Conservation (phyloP, 1,140 invertebrate genomes). For the Meloidogyne hapla region DNA sequence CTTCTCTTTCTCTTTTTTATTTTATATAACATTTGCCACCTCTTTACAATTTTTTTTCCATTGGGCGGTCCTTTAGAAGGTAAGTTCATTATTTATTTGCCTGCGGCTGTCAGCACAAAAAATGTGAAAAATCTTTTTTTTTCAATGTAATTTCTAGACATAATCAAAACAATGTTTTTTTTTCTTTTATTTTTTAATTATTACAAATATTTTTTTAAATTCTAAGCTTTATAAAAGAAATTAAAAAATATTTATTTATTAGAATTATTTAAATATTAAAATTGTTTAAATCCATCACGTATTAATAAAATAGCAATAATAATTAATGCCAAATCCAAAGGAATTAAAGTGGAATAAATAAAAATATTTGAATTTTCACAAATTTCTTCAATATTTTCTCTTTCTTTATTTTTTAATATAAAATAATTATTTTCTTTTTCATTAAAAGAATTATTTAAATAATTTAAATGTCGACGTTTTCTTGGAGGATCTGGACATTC, state of each 20-base stretch:
- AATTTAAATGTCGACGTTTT: constrained; percentile 29
- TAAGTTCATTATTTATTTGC: not conserved
- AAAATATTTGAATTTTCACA: constrained; percentile 10
- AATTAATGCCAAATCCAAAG: not conserved
- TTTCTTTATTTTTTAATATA: constrained; percentile 8
- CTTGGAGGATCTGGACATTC: constrained; percentile 63
- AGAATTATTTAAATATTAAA: not conserved
- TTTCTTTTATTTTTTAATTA: no score
- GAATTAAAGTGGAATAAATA: constrained; percentile 20
- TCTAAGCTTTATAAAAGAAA: no score
- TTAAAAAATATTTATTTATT: no score
- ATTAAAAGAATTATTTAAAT: no score
- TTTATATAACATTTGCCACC: not conserved
- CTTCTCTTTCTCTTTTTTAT: not conserved
- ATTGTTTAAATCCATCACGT: constrained; percentile 8
- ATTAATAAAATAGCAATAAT: constrained; percentile 14
- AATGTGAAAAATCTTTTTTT: not conserved
- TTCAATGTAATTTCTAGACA: no score
- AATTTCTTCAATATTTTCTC: not conserved
- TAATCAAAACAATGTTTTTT: no score
- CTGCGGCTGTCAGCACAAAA: not conserved
- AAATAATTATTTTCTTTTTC: not conserved
- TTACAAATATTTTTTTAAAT: no score
- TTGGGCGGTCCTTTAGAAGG: not conserved
- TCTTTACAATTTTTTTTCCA: not conserved